Evolutionary conservation across 2,113 vertebrate species (phyloP).

Genomic region (Cinclus mexicanus): DNA sequence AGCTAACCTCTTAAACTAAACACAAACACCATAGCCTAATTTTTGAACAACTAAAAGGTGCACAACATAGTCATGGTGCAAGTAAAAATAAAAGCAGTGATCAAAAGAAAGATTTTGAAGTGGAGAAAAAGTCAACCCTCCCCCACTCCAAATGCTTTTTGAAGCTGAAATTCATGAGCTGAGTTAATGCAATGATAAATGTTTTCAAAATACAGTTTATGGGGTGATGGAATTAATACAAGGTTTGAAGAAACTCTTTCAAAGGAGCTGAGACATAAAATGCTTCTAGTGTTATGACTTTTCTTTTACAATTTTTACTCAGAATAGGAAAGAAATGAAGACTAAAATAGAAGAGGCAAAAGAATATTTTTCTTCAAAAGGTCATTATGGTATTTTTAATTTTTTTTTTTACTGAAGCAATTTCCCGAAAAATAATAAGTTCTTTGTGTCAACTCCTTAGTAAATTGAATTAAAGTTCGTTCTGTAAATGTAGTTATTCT

Average conservation of each 20-base stretch:
- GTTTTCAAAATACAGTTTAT: not conserved
- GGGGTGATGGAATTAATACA: not conserved
- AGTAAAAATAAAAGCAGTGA: not conserved
- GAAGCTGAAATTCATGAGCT: not conserved
- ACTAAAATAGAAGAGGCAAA: not conserved
- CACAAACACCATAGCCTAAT: not conserved
- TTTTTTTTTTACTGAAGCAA: not conserved
- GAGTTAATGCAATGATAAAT: not conserved
- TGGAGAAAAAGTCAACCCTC: not conserved
- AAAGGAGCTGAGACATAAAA: not conserved
- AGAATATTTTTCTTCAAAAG: not conserved
- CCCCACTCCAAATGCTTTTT: not conserved
- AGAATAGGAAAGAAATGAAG: not conserved
- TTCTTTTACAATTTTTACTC: not conserved
- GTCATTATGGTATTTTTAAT: not conserved
- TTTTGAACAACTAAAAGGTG: not conserved
- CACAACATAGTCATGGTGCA: not conserved
- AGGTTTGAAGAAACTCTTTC: not conserved
- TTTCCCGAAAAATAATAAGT: not conserved
- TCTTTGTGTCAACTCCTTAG: not conserved
- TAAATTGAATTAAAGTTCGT: slow-evolving; percentile 2
- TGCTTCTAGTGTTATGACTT: not conserved
- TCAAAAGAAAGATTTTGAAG: not conserved
- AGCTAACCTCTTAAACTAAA: not conserved
- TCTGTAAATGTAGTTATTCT: not conserved